These are phyloP conservation scores for Julus scanicus DNA, from an alignment of 2,888 invertebrate species.

Conservation along the genomic window DNA sequence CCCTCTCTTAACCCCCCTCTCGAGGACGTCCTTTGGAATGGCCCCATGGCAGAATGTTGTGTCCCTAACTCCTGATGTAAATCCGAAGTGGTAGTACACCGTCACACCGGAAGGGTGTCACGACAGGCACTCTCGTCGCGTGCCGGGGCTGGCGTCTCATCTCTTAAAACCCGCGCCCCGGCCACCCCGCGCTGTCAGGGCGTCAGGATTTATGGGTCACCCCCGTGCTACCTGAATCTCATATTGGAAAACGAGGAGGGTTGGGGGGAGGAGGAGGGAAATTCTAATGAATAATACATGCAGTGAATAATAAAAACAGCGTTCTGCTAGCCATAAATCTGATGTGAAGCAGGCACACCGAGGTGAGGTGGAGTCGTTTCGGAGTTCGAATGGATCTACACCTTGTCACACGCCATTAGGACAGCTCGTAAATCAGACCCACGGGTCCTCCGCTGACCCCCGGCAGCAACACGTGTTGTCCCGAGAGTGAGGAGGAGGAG, in stretches of 20 bases:
- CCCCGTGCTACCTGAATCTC: not conserved
- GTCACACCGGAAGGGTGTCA: too few relatives aligned
- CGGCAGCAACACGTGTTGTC: not conserved
- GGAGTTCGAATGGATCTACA: not conserved
- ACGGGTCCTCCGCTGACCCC: not conserved
- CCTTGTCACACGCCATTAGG: conserved; percentile 26
- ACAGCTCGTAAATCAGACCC: conserved; percentile 5
- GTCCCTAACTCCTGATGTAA: too few relatives aligned
- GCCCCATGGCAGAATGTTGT: too few relatives aligned
- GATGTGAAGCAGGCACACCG: too few relatives aligned
- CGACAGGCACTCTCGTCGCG: not conserved
- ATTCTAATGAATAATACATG: not conserved
- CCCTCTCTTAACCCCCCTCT: too few relatives aligned
- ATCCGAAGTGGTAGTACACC: too few relatives aligned
- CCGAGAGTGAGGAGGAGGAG: too few relatives aligned
- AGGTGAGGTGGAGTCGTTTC: conserved; percentile 10
- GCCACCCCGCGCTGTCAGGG: not conserved
- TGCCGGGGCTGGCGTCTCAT: not conserved
- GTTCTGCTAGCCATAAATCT: conserved; percentile 2
- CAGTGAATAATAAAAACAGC: not conserved
- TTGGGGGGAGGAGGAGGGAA: not conserved
- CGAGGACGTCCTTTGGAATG: too few relatives aligned
- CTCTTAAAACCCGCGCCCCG: not conserved
- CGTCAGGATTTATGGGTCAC: not conserved
- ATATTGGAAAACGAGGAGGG: not conserved